phyloP scores from a whole-genome alignment of 2,113 vertebrate genomes.

The Epinephelus lanceolatus region DNA sequence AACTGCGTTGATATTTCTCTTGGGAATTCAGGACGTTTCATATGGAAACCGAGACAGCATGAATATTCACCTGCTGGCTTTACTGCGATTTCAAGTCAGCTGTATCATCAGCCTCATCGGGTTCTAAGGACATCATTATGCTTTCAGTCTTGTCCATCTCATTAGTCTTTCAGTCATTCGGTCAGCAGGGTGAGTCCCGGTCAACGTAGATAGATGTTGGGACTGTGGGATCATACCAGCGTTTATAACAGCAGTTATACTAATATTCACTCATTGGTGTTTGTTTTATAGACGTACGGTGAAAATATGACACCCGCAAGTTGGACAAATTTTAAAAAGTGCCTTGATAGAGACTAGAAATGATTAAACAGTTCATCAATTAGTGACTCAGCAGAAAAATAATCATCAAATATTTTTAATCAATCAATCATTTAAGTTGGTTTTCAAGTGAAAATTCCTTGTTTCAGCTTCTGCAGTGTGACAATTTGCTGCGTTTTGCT shows the following conservation, averaged over 20 bases:
- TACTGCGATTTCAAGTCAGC: constrained; percentile 2
- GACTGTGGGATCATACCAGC: not conserved
- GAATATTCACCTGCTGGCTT: constrained; percentile 31
- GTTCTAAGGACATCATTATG: not conserved
- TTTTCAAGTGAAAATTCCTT: not conserved
- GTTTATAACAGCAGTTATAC: not conserved
- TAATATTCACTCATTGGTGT: not conserved
- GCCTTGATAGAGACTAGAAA: not conserved
- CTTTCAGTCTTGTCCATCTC: not conserved
- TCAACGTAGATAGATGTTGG: not conserved
- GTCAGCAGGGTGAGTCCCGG: not conserved
- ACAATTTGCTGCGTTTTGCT: not conserved
- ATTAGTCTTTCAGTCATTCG: not conserved
- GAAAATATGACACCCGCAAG: not conserved
- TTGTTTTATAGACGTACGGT: not conserved
- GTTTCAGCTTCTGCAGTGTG: not conserved
- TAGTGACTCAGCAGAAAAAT: not conserved
- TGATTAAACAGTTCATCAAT: not conserved
- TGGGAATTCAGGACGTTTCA: constrained; percentile 23
- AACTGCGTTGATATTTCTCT: constrained; percentile 20
- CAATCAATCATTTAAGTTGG: not conserved
- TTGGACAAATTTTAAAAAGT: not conserved
- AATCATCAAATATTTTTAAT: not conserved
- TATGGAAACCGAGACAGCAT: not conserved
- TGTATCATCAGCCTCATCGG: not conserved